These are phyloP conservation scores for Argyra leucocephala DNA, from an alignment of 2,888 invertebrate genomes.

Conservation along the genomic window DNA sequence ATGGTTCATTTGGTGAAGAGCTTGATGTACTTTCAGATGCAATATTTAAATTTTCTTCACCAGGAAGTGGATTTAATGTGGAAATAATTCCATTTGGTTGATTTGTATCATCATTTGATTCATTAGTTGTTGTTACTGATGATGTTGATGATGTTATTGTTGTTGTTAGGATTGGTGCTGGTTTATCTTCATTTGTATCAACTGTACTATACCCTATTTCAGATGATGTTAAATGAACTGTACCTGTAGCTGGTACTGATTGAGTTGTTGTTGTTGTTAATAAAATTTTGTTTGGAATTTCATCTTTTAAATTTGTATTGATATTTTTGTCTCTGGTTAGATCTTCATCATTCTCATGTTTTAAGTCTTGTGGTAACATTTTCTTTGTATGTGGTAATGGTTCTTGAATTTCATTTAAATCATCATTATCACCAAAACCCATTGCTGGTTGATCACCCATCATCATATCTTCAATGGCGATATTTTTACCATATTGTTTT, in stretches of 20 bases:
- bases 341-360: slow-evolving; percentile 22
- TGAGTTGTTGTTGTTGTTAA: slow-evolving; percentile 18
- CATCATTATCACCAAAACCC: slow-evolving; percentile 28
- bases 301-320: slow-evolving; percentile 9
- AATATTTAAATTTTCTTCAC: neutral
- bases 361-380: slow-evolving; percentile 33
- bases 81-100: slow-evolving; percentile 13
- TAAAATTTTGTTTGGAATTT: slow-evolving; percentile 21
- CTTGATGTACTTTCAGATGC: neutral
- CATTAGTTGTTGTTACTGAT: slow-evolving; percentile 14
- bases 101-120: slow-evolving; percentile 10
- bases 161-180: no score
- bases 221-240: neutral
- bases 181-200: neutral
- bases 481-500: slow-evolving; percentile 18
- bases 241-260: neutral
- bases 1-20: neutral
- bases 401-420: slow-evolving; percentile 37
- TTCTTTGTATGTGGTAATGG: slow-evolving; percentile 41
- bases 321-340: slow-evolving; percentile 12
- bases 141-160: neutral
- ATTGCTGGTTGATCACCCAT: slow-evolving; percentile 38
- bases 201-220: neutral
- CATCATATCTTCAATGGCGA: slow-evolving; percentile 36
- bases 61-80: slow-evolving; percentile 11